Base-by-base conservation (phyloP, 2,888 invertebrate genomes). In the Agrotis clavis region DNA sequence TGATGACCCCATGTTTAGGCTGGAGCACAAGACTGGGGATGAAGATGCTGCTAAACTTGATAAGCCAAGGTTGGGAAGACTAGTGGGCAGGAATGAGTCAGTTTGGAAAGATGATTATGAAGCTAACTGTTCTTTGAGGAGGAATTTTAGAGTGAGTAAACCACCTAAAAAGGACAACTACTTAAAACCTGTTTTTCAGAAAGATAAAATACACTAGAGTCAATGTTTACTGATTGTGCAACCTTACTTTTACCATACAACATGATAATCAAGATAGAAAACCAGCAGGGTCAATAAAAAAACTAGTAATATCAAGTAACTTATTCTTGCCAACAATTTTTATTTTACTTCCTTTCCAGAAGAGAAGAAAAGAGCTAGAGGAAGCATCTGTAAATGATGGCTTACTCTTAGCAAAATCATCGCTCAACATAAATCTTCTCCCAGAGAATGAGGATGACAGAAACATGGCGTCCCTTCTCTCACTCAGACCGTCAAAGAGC, bases 1-100 rank as follows among this genome's bases (percentile, higher is more conserved):
- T 86, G 98, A 99, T 86, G 99, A 99, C 97, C 98, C 99, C 9
- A 99, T 99, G 99, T 99, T 98, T 92, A 99, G 98, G 91, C 95
- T 99, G 82, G 99, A 99, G 91, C 99, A 99, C 93, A 98, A 98
- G 65, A 97, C 97, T 0, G 98, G 98, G 64, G 99, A 99, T 93
- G 97, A 97, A 74, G 97, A 97, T 85, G 95, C 96, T 19, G 97
- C 98, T 0, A 98, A 97, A 85, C 97, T 97, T 76, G 97, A 97
- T 0, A 98, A 98, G 84, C 98, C 98, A 0, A 93, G 97, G 16
- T 94, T 99, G 0, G 97, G 98, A 14, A 97, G 97, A 84, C 96
- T 99, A 5, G 98, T 98, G 82, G 97, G 98, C 35, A 96, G 98
- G 69, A 98, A 98, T 88, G 98, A 98, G 87, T 97, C 97, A 62